Base-by-base conservation (phyloP, 1,140 invertebrate genomes). In the Cyclargus thomasi region DNA sequence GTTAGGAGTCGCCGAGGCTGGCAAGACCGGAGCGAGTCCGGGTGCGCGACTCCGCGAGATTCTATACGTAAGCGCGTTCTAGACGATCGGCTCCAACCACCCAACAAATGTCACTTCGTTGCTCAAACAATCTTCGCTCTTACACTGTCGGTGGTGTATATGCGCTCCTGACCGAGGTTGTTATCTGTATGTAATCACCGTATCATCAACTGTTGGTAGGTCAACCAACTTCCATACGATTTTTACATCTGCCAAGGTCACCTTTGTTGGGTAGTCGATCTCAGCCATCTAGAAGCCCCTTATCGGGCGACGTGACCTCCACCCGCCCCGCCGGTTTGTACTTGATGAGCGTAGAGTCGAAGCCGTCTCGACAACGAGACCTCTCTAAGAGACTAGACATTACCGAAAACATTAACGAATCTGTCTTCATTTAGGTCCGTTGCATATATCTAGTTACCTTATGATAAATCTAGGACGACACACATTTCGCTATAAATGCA, bases 401-500 rank as follows among this genome's bases (percentile, higher is more conserved):
- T 76, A 88, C 81, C 82, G 83, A 88, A 82, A 82, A 80, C 75
- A 85, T 76, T 82, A 74, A 83, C 74, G 75, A 78, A 85, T 85
- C 82, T 79, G 82, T 80, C 67, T 75, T 76, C 70, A 76, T 74
- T 80, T 74, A 86, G 81, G 80, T 83, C 84, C 86, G 78, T 85
- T 83, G 80, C 76, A 76, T 81, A 83, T 75, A 83, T 80, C 83
- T 86, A 85, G 77, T 86, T 85, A 86, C 82, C 84, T 90, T 87
- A 86, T 81, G 85, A 83, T 85, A 86, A 86, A 87, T 90, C 86
- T 88, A 90, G 83, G 82, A 86, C 84, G 78, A 86, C 84, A 88
- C 79, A 87, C 84, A 85, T 88, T 86, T 86, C 83, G 83, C 81
- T 86, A 88, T 90, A 90, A 90, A 90, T 90, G 88, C 88, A 90